Base-by-base conservation (phyloP, 2,797 vertebrate species). In the Sebastes ruberrimus region DNA sequence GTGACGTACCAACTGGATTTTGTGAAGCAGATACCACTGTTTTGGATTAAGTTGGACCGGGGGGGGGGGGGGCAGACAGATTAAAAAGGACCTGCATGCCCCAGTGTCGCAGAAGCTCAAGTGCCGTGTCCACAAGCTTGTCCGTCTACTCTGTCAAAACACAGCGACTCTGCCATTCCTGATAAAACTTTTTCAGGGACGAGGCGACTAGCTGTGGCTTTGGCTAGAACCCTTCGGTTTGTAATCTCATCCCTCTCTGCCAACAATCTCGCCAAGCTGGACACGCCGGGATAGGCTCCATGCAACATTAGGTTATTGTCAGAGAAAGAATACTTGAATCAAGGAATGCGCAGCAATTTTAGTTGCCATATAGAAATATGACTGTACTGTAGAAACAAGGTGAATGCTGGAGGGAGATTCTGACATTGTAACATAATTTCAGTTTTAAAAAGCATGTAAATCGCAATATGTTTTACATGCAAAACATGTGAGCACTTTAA, bases 101-200 rank as follows among this genome's bases (percentile, higher is more conserved):
- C 53, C 38, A 20, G 71, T 63, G 42, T 78, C 6, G 20, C 56
- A 49, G 60, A 49, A 71, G 57, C 81, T 57, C 68, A 60, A 73
- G 72, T 74, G 79, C 74, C 61, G 65, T 76, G 85, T 90, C 83
- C 74, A 85, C 76, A 71, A 9, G 27, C 71, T 82, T 86, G 65
- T 86, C 69, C 76, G 53, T 81, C 78, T 32, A 66, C 82, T 87
- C 84, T 75, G 86, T 91, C 80, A 91, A 83, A 89, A 78, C 49
- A 84, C 76, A 80, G 59, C 28, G 11, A 84, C 68, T 80, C 80
- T 92, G 84, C 76, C 80, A 60, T 59, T 65, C 65, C 59, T 76
- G 82, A 91, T 92, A 86, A 90, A 86, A 81, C 74, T 76, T 81
- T 79, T 71, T 76, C 65, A 46, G 10, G 76, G 68, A 22, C 10